These are phyloP conservation scores for Odontamblyopus rebecca DNA, from an alignment of 2,797 vertebrate genomes.

Conservation along the genomic window DNA sequence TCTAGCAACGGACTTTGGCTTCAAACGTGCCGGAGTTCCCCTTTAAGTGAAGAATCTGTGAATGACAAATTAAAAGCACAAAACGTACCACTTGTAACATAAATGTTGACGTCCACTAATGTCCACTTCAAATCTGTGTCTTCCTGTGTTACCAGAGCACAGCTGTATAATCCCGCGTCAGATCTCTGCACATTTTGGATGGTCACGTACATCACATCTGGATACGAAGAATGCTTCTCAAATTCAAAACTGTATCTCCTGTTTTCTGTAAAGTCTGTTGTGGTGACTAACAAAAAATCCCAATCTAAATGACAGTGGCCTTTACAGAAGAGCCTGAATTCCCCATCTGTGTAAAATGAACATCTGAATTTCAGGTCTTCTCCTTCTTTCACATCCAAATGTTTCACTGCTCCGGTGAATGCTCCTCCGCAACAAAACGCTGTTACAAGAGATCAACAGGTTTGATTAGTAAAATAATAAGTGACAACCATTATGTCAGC, in stretches of 20 bases:
- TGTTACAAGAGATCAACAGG: not conserved
- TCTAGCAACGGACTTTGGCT: no score
- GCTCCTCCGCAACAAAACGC: not conserved
- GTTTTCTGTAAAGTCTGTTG: fast-evolving
- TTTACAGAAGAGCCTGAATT: not conserved
- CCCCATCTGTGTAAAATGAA: not conserved
- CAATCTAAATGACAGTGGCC: fast-evolving
- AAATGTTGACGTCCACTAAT: not conserved
- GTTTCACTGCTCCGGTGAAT: not conserved
- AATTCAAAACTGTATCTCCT: not conserved
- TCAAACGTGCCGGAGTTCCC: no score
- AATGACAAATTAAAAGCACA: no score
- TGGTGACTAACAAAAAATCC: not conserved
- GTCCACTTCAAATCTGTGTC: no score
- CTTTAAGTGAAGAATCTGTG: no score
- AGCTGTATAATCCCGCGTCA: not conserved
- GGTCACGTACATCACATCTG: not conserved
- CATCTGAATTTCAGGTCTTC: not conserved
- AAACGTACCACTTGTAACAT: not conserved
- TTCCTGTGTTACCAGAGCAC: not conserved
- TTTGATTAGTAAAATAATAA: no score
- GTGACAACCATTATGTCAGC: no score
- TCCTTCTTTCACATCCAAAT: not conserved
- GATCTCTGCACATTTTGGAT: not conserved
- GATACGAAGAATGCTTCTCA: not conserved